These are phyloP conservation scores for Salvelinus fontinalis DNA, from an alignment of 2,113 vertebrate genomes.

Conservation along the genomic window DNA sequence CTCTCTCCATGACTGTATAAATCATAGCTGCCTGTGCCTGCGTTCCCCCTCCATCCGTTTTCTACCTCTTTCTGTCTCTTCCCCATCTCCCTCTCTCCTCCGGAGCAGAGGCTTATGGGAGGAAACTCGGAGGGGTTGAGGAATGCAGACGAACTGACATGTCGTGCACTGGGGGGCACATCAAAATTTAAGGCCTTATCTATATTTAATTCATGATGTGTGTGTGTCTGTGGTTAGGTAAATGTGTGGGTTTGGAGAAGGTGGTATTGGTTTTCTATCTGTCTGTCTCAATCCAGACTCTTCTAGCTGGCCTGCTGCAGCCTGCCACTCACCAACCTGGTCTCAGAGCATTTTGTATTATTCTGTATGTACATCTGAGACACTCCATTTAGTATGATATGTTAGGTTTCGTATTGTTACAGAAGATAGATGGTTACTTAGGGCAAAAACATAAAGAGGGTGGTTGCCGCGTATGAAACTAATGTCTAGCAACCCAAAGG, in stretches of 20 bases:
- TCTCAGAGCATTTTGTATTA: too few species aligned
- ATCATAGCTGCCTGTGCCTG: neutral
- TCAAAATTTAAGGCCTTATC: conserved; percentile 34
- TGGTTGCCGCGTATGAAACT: too few species aligned
- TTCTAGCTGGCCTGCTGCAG: conserved; percentile 7
- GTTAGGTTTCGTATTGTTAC: too few species aligned
- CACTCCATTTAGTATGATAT: too few species aligned
- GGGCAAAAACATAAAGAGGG: too few species aligned
- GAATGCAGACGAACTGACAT: conserved; percentile 20
- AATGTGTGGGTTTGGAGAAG: neutral
- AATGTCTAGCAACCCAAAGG: too few species aligned
- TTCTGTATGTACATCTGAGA: too few species aligned
- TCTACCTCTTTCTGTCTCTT: neutral
- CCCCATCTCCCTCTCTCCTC: neutral
- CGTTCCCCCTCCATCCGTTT: neutral
- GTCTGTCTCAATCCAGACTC: conserved; percentile 27
- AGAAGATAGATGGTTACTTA: too few species aligned
- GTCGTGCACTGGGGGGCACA: conserved; percentile 14
- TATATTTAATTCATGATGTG: conserved; percentile 31
- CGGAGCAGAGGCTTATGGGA: neutral
- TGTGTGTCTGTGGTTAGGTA: neutral
- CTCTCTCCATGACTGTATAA: neutral
- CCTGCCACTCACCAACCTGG: too few species aligned
- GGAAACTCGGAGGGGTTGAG: neutral
- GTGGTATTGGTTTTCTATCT: neutral